A percentile compares a stretch with the other conserved stretches of the same genome.
Evolutionary conservation across 2,888 invertebrate genomes (phyloP).

Genomic region (Dichetophora obliterata): DNA sequence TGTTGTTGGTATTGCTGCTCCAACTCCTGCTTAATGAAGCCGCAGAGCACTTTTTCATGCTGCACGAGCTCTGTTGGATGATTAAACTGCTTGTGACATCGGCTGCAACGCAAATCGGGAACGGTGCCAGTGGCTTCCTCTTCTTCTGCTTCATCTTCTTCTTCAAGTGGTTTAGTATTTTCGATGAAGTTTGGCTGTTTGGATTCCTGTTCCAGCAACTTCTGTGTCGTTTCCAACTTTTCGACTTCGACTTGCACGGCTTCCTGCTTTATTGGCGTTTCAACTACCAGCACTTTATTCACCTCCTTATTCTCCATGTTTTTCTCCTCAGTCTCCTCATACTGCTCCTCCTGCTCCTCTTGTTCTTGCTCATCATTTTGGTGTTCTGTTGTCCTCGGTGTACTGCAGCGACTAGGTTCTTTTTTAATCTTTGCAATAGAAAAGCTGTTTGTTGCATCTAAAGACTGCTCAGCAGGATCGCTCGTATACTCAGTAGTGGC

Average conservation of each 20-base stretch:
- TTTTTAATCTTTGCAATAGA: conserved; percentile 47
- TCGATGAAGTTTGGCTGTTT: not conserved
- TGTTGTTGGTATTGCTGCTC: conserved; percentile 80
- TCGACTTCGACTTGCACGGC: not conserved
- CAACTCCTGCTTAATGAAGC: conserved; percentile 70
- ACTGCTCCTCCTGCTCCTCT: not conserved
- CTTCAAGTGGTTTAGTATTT: too few species aligned
- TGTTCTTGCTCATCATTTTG: too few species aligned
- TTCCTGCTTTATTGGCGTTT: not conserved
- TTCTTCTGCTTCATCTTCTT: conserved; percentile 8
- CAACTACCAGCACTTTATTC: not conserved
- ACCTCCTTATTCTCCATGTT: not conserved
- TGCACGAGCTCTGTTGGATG: conserved; percentile 76
- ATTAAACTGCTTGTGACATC: conserved; percentile 74
- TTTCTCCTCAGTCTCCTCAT: not conserved
- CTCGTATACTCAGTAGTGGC: conserved; percentile 2
- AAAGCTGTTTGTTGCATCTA: too few species aligned
- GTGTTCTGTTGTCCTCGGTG: conserved; percentile 40
- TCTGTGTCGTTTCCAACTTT: not conserved
- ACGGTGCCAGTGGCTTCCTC: not conserved
- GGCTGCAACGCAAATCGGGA: conserved; percentile 71
- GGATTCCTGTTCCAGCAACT: not conserved
- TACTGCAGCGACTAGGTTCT: conserved; percentile 63
- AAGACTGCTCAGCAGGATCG: not conserved
- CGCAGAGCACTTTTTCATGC: conserved; percentile 79